Evolutionary conservation across 2,113 vertebrate species (phyloP).

Genomic region (Nannobrachium achirus): DNA sequence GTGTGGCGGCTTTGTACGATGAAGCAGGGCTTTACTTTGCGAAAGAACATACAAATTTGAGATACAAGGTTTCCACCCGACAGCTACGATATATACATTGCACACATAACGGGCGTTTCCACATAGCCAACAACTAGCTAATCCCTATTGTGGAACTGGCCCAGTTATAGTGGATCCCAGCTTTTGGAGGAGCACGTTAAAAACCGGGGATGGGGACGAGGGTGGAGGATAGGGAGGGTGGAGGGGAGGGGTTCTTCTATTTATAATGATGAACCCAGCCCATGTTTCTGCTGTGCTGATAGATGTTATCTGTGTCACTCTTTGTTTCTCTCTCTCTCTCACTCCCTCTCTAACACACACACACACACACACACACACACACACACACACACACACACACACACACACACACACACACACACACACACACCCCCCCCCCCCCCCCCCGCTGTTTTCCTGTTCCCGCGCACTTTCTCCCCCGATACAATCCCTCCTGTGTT

Average conservation of each 20-base stretch:
- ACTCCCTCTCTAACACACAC: slow-evolving; percentile 37
- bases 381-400: slow-evolving; percentile 25
- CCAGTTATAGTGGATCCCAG: slow-evolving; percentile 70
- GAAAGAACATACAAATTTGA: too few species aligned
- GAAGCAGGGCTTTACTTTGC: too few species aligned
- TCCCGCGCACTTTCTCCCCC: background rate
- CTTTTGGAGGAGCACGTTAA: slow-evolving; percentile 64
- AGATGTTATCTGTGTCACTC: slow-evolving; percentile 76
- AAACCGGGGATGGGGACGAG: slow-evolving; percentile 54
- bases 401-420: slow-evolving; percentile 25
- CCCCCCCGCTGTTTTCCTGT: slow-evolving; percentile 6
- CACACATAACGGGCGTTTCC: too few species aligned
- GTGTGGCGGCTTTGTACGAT: too few species aligned
- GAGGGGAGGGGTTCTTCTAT: slow-evolving; percentile 38
- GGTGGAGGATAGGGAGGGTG: too few species aligned
- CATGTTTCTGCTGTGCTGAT: slow-evolving; percentile 62
- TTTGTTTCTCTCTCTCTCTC: slow-evolving; percentile 66
- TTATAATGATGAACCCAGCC: slow-evolving; percentile 56
- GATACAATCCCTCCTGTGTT: slow-evolving; percentile 15
- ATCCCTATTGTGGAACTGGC: slow-evolving; percentile 78
- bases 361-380: slow-evolving; percentile 25
- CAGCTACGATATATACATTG: too few species aligned
- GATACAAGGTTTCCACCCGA: too few species aligned
- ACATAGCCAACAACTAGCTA: slow-evolving; percentile 52
- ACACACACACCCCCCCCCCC: slow-evolving; percentile 5